Conservation (phyloP, 2,797 vertebrate species). For the Liparis tanakae region DNA sequence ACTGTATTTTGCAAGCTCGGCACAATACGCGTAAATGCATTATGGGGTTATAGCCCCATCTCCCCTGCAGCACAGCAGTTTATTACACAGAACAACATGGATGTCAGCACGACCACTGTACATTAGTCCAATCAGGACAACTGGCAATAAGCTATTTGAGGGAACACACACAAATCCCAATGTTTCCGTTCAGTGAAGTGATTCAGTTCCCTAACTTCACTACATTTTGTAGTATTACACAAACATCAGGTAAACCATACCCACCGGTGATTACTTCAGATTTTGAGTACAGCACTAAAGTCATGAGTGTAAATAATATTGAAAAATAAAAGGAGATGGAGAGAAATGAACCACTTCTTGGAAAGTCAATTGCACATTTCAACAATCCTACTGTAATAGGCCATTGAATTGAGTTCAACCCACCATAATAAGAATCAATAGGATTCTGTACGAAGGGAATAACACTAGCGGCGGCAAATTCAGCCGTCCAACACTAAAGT, state of each 20-base stretch:
- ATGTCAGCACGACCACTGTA: slow-evolving; percentile 14
- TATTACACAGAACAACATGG: slow-evolving; percentile 17
- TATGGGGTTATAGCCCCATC: slow-evolving; percentile 21
- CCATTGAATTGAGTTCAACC: slow-evolving; percentile 13
- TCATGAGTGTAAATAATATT: neutral
- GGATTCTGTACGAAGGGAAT: slow-evolving; percentile 1
- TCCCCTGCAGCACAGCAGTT: slow-evolving; percentile 14
- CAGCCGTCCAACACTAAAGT: neutral
- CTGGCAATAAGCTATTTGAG: neutral
- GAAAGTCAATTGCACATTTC: neutral
- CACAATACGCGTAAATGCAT: slow-evolving; percentile 28
- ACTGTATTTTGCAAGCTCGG: slow-evolving; percentile 15
- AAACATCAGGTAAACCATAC: neutral
- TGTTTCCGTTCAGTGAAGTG: no score
- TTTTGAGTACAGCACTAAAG: neutral
- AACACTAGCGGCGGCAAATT: neutral
- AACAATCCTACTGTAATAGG: neutral
- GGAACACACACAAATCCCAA: no score
- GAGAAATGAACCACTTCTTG: slow-evolving; percentile 3
- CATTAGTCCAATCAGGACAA: slow-evolving; percentile 29
- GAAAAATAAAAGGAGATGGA: neutral
- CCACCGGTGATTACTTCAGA: neutral
- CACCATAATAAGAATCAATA: slow-evolving; percentile 13
- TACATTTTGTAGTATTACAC: neutral
- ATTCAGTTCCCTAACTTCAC: neutral